Evolutionary conservation across 64 coral and sea anemone genomes (phyloP).

Genomic region (Platygyra sinensis): DNA sequence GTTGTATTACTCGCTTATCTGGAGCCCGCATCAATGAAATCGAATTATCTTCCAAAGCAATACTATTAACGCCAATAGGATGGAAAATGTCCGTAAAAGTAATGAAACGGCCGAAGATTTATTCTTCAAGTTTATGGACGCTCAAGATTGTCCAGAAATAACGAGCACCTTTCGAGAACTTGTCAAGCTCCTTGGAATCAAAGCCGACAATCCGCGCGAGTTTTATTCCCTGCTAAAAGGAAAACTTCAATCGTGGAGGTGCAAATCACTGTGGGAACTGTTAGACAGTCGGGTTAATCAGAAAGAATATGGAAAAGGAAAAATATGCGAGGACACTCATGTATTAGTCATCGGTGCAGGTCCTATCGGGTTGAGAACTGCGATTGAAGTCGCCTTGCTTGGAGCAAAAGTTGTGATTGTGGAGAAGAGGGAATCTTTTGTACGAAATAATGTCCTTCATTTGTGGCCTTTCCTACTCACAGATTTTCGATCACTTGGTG

Average conservation of each 20-base stretch:
- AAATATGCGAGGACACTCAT: constrained; percentile 93
- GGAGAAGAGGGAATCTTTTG: constrained; percentile 84
- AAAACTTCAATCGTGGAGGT: constrained; percentile 96
- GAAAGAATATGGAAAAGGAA: constrained; percentile 89
- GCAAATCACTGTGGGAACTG: constrained; percentile 93
- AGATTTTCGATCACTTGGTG: constrained; percentile 96
- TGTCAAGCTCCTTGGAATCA: constrained; percentile 57
- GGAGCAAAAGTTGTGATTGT: constrained; percentile 94
- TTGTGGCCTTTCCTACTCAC: constrained; percentile 95
- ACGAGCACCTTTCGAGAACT: constrained; percentile 79
- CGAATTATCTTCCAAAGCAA: not conserved
- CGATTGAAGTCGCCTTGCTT: constrained; percentile 90
- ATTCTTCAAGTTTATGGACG: constrained; percentile 84
- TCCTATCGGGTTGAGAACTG: constrained; percentile 92
- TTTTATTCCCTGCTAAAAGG: constrained; percentile 81
- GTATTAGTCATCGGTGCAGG: constrained; percentile 89
- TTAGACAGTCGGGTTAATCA: constrained; percentile 91
- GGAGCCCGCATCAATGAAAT: not conserved
- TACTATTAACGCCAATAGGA: too few species aligned
- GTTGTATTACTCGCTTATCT: not conserved
- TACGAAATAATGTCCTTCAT: constrained; percentile 96
- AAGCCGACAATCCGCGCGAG: constrained; percentile 79
- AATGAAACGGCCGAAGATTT: constrained; percentile 83
- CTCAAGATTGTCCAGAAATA: constrained; percentile 90
- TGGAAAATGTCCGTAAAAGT: constrained; percentile 48